A percentile compares a stretch with the other conserved stretches of the same genome.
Evolutionary conservation across 2,888 invertebrate species (phyloP).

Genomic region (Drosophila birchii): DNA sequence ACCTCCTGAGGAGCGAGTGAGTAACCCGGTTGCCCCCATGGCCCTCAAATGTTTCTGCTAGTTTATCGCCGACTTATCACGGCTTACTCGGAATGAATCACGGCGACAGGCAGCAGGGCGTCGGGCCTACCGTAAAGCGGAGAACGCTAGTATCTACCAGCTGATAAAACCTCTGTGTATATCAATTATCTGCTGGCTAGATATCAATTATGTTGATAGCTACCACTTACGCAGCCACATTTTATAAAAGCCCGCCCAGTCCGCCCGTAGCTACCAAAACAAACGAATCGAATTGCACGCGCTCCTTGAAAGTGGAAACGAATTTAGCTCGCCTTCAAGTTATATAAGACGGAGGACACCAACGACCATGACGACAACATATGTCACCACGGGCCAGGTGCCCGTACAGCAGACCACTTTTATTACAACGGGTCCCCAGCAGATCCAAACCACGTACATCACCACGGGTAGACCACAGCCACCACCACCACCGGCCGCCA

Average conservation of each 20-base stretch:
- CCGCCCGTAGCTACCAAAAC: slow-evolving; percentile 24
- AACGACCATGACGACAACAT: slow-evolving; percentile 29
- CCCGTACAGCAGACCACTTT: slow-evolving; percentile 35
- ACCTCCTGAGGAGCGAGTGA: slow-evolving; percentile 5
- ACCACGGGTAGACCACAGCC: slow-evolving; percentile 27
- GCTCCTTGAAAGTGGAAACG: slow-evolving; percentile 6
- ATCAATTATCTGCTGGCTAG: slow-evolving; percentile 40
- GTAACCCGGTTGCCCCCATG: slow-evolving; percentile 17
- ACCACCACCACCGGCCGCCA: slow-evolving; percentile 33
- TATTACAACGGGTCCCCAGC: slow-evolving; percentile 28
- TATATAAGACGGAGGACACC: slow-evolving; percentile 4
- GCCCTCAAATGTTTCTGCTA: slow-evolving; percentile 23
- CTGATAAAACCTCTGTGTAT: slow-evolving; percentile 35
- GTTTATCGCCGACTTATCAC: slow-evolving; percentile 23
- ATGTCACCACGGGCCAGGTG: slow-evolving; percentile 28
- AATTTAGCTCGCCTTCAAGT: not conserved
- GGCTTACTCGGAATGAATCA: slow-evolving; percentile 32
- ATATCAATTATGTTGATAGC: slow-evolving; percentile 45
- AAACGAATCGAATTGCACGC: slow-evolving; percentile 24
- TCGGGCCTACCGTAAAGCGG: slow-evolving; percentile 20
- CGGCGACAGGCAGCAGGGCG: slow-evolving; percentile 7
- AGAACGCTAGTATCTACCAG: slow-evolving; percentile 37
- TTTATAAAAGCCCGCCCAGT: slow-evolving; percentile 41
- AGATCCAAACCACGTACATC: slow-evolving; percentile 49
- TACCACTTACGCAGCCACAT: slow-evolving; percentile 26